Base-by-base conservation (phyloP, 2,888 invertebrate genomes). In the Marasmarcha lunaedactyla region DNA sequence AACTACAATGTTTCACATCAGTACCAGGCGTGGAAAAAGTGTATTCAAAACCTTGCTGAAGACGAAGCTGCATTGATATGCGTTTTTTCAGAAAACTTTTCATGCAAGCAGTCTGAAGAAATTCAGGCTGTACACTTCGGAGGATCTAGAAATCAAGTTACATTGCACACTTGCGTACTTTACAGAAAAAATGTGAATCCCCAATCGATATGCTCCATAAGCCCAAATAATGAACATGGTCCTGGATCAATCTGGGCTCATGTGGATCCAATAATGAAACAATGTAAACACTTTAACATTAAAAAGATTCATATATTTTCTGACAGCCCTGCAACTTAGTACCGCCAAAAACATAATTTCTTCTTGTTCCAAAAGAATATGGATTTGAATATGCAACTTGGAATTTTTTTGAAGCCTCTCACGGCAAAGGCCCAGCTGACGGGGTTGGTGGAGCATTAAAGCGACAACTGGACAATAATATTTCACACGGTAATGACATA, bases 341-440 rank as follows among this genome's bases (percentile, higher is more conserved):
- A 33, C 11, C 7, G n/a, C n/a, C 33, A 33, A 11, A 33, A 33
- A 33, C 7, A 33, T 9, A n/a, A 5, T 4, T 33, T 33, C 11
- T 33, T n/a, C 5, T 3, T 33, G 11, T n/a, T 33, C 11, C 15
- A 13, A 26, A 33, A 33, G 41, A 39, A 35, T 39, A 40, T 33
- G 41, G 39, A 33, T 43, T 43, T 33, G 36, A 41, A 34, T 33
- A 37, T 15, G 40, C 25, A 13, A 40, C 46, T 4, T 45, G 46
- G 42, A 38, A 20, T 36, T 46, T 43, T 37, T 46, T 45, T 35
- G 43, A 45, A 35, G 41, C 44, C 15, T 41, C 43, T 9, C 44
- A 48, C 37, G 48, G 46, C 6, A 48, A 46, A 42, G 48, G 46
- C 13, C 41, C 46, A 33, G 48, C 48, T 10, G 48, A 48, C 36